Evolutionary conservation across 2,113 vertebrate genomes (phyloP).

Genomic region (Osmerus mordax): DNA sequence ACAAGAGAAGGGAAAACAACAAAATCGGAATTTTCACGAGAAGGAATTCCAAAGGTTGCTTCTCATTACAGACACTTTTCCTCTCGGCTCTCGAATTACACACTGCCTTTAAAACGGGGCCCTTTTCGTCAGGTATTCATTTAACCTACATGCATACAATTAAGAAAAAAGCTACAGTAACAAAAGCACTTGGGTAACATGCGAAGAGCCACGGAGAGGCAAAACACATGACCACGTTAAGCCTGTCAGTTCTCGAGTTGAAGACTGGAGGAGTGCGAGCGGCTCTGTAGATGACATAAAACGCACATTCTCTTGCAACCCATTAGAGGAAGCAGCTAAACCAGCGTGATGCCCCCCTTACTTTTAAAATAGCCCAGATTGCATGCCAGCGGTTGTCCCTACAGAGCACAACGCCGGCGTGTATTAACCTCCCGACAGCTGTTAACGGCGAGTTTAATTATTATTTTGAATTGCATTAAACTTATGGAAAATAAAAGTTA

Average conservation of each 20-base stretch:
- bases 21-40: conserved; percentile 96
- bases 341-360: conserved; percentile 79
- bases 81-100: conserved; percentile 94
- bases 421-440: conserved; percentile 53
- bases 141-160: conserved; percentile 89
- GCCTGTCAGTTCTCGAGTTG: conserved; percentile 91
- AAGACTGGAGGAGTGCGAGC: conserved; percentile 84
- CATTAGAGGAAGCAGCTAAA: conserved; percentile 86
- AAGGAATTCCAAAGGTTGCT: conserved; percentile 99
- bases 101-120: conserved; percentile 89
- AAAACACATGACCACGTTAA: conserved; percentile 83
- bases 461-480: conserved; percentile 64
- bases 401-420: conserved; percentile 78
- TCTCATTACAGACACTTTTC: conserved; percentile 96
- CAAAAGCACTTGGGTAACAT: conserved; percentile 81
- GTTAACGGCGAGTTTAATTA: conserved; percentile 56
- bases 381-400: conserved; percentile 81
- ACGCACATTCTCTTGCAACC: conserved; percentile 82
- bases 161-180: conserved; percentile 79
- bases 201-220: conserved; percentile 69
- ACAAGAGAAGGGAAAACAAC: conserved; percentile 80
- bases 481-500: conserved; percentile 69
- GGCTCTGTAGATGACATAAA: conserved; percentile 87
- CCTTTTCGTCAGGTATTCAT: conserved; percentile 90
- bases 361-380: conserved; percentile 69